phyloP scores from a whole-genome alignment of 2,888 invertebrate genomes.

The Coremacera marginata region DNA sequence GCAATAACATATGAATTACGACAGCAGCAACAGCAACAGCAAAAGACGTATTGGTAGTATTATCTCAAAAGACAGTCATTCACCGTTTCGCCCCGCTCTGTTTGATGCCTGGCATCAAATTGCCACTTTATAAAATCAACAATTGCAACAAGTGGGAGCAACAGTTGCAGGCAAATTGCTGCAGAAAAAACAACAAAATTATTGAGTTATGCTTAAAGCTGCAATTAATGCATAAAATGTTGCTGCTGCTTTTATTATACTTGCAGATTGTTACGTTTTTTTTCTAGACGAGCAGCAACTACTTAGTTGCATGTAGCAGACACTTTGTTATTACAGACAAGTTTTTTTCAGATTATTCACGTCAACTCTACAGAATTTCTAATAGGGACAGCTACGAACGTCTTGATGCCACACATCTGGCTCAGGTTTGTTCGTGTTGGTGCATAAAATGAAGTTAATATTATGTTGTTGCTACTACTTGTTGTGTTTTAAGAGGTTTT shows the following conservation, averaged over 20 bases:
- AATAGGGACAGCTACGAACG: conserved; percentile 6
- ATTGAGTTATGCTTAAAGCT: not conserved
- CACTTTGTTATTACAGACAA: too few species aligned
- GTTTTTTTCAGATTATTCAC: not conserved
- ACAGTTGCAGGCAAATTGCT: conserved; percentile 4
- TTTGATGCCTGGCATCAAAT: conserved; percentile 11
- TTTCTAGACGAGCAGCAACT: too few species aligned
- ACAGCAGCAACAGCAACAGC: not conserved
- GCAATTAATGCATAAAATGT: too few species aligned
- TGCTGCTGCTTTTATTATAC: too few species aligned
- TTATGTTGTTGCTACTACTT: conserved; percentile 8
- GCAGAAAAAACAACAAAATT: conserved; percentile 14
- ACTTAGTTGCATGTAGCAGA: too few species aligned
- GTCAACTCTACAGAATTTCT: conserved; percentile 6
- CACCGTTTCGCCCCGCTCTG: too few species aligned
- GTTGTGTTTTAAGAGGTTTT: too few species aligned
- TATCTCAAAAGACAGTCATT: not conserved
- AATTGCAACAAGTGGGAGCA: not conserved
- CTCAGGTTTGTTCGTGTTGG: conserved; percentile 38
- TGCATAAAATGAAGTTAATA: conserved; percentile 38
- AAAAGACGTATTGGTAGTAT: not conserved
- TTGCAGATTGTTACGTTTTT: too few species aligned
- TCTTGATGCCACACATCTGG: conserved; percentile 29
- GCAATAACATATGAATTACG: not conserved
- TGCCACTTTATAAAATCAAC: conserved; percentile 18